phyloP scores from a whole-genome alignment of 2,888 invertebrate genomes.

The Onchidella celtica region DNA sequence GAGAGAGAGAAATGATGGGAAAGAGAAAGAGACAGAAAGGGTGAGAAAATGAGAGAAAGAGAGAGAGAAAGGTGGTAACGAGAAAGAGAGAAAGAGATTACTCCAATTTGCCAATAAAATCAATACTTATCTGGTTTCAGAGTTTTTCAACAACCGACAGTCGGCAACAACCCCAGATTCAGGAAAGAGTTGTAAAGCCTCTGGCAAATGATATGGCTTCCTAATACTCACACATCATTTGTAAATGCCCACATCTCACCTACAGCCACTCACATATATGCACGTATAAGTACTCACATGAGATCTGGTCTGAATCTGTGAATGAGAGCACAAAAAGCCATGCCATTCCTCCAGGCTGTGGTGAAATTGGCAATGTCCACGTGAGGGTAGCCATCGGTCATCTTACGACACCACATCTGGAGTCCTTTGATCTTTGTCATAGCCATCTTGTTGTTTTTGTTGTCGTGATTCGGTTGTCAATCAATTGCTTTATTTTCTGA shows the following conservation, averaged over 20 bases:
- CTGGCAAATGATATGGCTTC: no score
- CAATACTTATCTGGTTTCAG: no score
- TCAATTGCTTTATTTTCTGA: no score
- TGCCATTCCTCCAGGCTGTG: slow-evolving; percentile 95
- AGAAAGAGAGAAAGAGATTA: background rate
- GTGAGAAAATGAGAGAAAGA: background rate
- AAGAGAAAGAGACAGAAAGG: background rate
- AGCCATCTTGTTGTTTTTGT: slow-evolving; percentile 20
- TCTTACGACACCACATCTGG: slow-evolving; percentile 94
- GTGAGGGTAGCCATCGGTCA: slow-evolving; percentile 93
- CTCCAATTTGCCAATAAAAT: no score
- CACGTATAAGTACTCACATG: slow-evolving; percentile 89
- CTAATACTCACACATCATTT: no score
- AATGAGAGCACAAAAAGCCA: slow-evolving; percentile 97
- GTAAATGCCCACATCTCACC: no score
- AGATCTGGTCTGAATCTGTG: slow-evolving; percentile 97
- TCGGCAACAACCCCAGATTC: no score
- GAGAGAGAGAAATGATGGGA: background rate
- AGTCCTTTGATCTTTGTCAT: slow-evolving; percentile 88
- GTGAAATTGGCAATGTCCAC: slow-evolving; percentile 97
- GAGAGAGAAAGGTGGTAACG: background rate
- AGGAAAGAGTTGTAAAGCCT: no score
- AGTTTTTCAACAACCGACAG: no score
- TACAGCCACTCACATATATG: no score
- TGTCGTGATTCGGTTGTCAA: no score